Conservation (phyloP, 2,113 vertebrate genomes). For the Catharus minimus region DNA sequence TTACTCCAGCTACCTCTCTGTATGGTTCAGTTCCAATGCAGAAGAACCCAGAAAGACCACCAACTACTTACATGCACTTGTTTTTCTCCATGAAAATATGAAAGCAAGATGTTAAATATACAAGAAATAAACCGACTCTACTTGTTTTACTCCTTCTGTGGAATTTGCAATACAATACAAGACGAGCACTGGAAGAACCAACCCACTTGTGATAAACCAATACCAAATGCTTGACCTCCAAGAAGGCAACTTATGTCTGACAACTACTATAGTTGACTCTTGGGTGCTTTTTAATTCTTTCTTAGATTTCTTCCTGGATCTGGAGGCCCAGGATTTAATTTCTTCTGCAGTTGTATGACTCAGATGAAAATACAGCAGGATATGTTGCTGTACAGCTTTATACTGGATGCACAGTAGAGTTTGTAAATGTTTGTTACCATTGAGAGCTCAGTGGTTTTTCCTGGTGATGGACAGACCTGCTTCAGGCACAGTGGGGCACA, state of each 20-base stretch:
- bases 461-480: background rate
- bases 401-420: fast-evolving
- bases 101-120: background rate
- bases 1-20: background rate
- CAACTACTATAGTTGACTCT: background rate
- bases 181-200: background rate
- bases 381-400: background rate
- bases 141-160: background rate
- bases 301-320: background rate
- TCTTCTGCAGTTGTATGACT: background rate
- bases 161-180: background rate
- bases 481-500: background rate
- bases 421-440: background rate
- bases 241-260: background rate
- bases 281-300: background rate
- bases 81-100: background rate
- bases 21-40: background rate
- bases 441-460: background rate
- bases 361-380: background rate
- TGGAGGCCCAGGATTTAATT: background rate
- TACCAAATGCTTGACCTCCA: background rate
- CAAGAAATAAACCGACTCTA: background rate
- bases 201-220: background rate
- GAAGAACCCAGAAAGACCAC: background rate
- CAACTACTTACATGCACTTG: fast-evolving